phyloP scores from a whole-genome alignment of 2,797 vertebrate species.

The Phrynocephalus vlangalii region DNA sequence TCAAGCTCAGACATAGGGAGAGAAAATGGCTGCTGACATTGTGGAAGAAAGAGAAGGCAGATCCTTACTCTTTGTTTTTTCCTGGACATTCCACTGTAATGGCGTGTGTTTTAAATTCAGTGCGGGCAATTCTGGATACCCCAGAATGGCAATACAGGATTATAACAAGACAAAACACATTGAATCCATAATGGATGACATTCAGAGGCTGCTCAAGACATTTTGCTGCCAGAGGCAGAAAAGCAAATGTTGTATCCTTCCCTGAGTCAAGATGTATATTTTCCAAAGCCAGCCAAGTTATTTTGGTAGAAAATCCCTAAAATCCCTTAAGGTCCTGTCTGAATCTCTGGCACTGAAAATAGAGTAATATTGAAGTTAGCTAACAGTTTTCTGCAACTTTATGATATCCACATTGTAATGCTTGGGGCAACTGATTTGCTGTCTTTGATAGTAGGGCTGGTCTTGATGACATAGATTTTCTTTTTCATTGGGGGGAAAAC shows the following conservation, averaged over 20 bases:
- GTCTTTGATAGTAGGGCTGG: not conserved
- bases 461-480: not conserved
- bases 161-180: not conserved
- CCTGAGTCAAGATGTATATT: not conserved
- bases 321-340: not conserved
- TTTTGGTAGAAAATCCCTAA: not conserved
- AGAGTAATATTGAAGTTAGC: not conserved
- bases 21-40: not conserved
- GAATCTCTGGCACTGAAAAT: not conserved
- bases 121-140: not conserved
- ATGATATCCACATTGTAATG: not conserved
- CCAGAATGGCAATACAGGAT: not conserved
- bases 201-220: not conserved
- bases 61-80: not conserved
- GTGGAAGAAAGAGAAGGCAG: not conserved
- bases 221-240: not conserved
- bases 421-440: not conserved
- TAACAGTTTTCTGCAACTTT: not conserved
- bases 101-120: not conserved
- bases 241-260: not conserved
- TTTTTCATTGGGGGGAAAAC: not conserved
- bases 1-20: not conserved
- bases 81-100: not conserved
- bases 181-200: not conserved
- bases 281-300: not conserved